Percentiles rank a stretch among this genome's conserved stretches.
These are phyloP conservation scores for Sinocyclocheilus anophthalmus DNA, from an alignment of 2,113 vertebrate genomes.

Conservation along the genomic window DNA sequence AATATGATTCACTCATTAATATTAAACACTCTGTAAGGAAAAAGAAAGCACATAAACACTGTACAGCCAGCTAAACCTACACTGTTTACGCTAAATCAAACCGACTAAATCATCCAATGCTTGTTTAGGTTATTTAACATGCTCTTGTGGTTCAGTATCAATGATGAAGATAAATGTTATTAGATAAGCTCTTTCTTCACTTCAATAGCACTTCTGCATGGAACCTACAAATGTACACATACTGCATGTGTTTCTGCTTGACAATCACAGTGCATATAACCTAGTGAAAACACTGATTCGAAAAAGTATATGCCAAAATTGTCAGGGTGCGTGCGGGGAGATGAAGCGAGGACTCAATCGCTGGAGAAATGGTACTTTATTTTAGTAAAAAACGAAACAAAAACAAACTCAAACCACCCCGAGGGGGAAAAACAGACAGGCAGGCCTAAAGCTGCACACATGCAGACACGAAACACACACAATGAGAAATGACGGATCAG, in stretches of 20 bases:
- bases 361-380: too few relatives aligned
- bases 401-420: too few relatives aligned
- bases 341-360: too few relatives aligned
- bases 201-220: background rate
- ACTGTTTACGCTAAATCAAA: background rate
- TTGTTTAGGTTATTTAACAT: conserved; percentile 1
- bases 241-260: background rate
- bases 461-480: too few relatives aligned
- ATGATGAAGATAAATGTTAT: background rate
- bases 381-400: too few relatives aligned
- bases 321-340: too few relatives aligned
- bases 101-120: background rate
- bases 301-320: background rate
- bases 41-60: conserved; percentile 13
- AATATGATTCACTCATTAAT: conserved; percentile 16
- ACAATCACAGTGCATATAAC: background rate
- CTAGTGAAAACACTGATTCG: background rate
- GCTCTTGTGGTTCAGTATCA: background rate
- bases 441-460: too few relatives aligned
- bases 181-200: background rate
- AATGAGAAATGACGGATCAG: too few relatives aligned
- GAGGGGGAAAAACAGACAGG: too few relatives aligned
- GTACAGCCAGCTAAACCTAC: background rate
- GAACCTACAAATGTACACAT: background rate
- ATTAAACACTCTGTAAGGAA: background rate